Evolutionary conservation across 1,140 invertebrate species (phyloP), one percentile per base, ranked within the genome.

Genomic region (Sipha flava): DNA sequence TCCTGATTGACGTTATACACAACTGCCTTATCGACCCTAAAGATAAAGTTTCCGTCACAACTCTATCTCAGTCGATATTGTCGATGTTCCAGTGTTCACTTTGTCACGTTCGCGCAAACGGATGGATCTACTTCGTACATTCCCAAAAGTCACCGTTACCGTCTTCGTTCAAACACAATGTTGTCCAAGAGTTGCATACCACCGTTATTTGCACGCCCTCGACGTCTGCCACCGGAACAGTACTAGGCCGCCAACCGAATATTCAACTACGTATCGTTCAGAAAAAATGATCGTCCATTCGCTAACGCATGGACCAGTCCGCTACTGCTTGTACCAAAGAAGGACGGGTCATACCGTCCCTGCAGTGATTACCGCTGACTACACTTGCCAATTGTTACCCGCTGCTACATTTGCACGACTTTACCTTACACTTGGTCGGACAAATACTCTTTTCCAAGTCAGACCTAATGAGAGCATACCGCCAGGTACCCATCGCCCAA

Each of bases 331-430:
- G 85, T 86, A 0, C 81, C 81, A 9, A 88, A 88, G 79, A 82
- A 83, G 62, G 81, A 85, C 80, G 85, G 84, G 6, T 75, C 80
- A 10, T 86, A 83, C 81, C 72, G 87, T 7, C 81, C 84, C 0
- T 86, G 85, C 79, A 85, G 87, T 0, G 87, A 89, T 82, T 89
- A 87, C 81, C 81, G 85, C 14, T 49, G 68, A 18, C 80, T 88
- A 88, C 79, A 2, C 34, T 26, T 21, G 23, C 77, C 0, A 86
- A 88, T 79, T 62, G 82, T 3, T n/a, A n/a, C n/a, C n/a, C n/a
- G n/a, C n/a, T 87, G 86, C 80, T 85, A n/a, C n/a, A n/a, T n/a
- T n/a, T n/a, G n/a, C n/a, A n/a, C 85, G 6, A 80, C 87, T 0
- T 12, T 81, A 62, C 57, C 10, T 4, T 26, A 34, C 80, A 66